Evolutionary conservation across 2,797 vertebrate species (phyloP).

Genomic region (Coendou prehensilis): DNA sequence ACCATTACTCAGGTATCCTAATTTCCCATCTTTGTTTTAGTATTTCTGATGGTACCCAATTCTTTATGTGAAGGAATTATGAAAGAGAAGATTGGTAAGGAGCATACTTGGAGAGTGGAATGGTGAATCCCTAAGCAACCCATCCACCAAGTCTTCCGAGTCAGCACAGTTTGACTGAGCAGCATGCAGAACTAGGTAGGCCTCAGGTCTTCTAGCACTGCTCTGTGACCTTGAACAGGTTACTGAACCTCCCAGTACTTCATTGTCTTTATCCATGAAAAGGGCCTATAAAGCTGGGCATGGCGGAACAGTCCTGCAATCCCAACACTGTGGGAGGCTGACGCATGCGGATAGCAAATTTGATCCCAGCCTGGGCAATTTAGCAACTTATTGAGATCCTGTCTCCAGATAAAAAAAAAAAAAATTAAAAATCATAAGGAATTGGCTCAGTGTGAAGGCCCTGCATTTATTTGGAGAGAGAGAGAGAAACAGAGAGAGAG

Average conservation of each 20-base stretch:
- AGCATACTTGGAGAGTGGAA: not conserved
- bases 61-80: not conserved
- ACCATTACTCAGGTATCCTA: not conserved
- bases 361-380: not conserved
- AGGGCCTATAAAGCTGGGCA: not conserved
- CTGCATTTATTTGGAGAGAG: not conserved
- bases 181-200: not conserved
- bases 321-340: not conserved
- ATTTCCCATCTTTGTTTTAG: not conserved
- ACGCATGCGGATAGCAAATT: not conserved
- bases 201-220: not conserved
- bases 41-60: not conserved
- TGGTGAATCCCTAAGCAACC: not conserved
- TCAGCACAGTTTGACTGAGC: not conserved
- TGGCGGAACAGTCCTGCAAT: not conserved
- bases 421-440: not conserved
- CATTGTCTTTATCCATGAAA: not conserved
- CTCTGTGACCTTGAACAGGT: not conserved
- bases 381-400: not conserved
- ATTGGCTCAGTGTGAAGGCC: no score
- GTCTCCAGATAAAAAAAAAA: not conserved
- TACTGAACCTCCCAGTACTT: not conserved
- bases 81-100: not conserved
- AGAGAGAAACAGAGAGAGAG: not conserved
- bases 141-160: not conserved